Evolutionary conservation across 1,140 invertebrate genomes (phyloP).

Genomic region (Halesus radiatus): DNA sequence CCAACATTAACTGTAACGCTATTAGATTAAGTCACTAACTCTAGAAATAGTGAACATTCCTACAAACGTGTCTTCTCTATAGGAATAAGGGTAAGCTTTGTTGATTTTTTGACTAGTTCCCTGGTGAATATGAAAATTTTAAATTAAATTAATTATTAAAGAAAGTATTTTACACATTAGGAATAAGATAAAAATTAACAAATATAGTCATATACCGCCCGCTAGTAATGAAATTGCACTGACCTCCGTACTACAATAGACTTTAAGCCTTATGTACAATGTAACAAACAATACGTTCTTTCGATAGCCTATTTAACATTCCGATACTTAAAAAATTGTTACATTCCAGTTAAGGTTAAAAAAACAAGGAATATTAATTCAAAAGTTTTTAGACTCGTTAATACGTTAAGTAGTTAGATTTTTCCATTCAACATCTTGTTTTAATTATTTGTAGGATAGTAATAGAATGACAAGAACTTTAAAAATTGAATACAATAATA

Average conservation of each 20-base stretch:
- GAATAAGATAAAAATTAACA: slow-evolving; percentile 14
- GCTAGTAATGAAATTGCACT: slow-evolving; percentile 27
- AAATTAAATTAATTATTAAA: slow-evolving; percentile 38
- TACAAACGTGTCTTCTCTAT: slow-evolving; percentile 12
- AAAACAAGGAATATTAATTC: no score
- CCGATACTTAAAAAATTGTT: no score
- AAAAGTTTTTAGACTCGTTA: no score
- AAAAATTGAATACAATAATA: no score
- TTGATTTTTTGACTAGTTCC: slow-evolving; percentile 47
- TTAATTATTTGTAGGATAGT: no score
- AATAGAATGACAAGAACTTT: no score
- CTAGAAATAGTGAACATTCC: not conserved
- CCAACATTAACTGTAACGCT: not conserved
- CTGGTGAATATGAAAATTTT: slow-evolving; percentile 34
- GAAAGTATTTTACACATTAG: slow-evolving; percentile 16
- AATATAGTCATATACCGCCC: slow-evolving; percentile 19
- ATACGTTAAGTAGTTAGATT: no score
- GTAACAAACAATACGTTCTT: no score
- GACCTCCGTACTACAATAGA: not conserved
- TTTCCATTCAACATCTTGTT: no score
- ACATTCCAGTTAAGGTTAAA: no score
- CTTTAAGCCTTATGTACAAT: no score
- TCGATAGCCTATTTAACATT: no score
- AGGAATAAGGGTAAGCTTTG: slow-evolving; percentile 41
- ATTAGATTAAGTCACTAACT: slow-evolving; percentile 20